These are phyloP conservation scores for Ennomos quercinarius DNA, from an alignment of 2,888 invertebrate species.

Conservation along the genomic window DNA sequence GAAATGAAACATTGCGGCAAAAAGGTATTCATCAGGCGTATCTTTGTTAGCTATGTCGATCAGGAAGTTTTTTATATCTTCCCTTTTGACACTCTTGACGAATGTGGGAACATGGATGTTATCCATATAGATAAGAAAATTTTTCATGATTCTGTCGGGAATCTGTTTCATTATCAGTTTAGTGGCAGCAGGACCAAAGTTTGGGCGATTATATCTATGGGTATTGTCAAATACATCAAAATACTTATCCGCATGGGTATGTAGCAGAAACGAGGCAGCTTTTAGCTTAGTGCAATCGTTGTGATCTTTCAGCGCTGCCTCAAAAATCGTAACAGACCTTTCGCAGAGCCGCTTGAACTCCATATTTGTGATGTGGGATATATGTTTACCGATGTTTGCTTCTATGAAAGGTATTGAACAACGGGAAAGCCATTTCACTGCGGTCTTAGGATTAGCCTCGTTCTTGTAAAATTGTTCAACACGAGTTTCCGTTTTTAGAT, in stretches of 20 bases:
- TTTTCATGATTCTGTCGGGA: constrained; percentile 54
- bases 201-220: constrained; percentile 26
- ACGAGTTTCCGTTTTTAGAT: constrained; percentile 60
- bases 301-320: constrained; percentile 35
- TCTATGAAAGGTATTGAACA: constrained; percentile 64
- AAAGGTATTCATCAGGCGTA: constrained; percentile 27
- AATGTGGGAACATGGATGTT: constrained; percentile 60
- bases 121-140: constrained; percentile 41
- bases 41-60: constrained; percentile 44
- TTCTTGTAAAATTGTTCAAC: constrained; percentile 64
- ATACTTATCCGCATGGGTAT: constrained; percentile 54
- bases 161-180: constrained; percentile 59
- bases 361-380: constrained; percentile 35
- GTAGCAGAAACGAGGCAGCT: constrained; percentile 52
- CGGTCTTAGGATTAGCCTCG: constrained; percentile 47
- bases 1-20: constrained; percentile 1
- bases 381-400: constrained; percentile 50
- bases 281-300: constrained; percentile 36
- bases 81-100: constrained; percentile 56
- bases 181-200: constrained; percentile 59
- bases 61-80: constrained; percentile 59
- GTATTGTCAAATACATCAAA: constrained; percentile 54
- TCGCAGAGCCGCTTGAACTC: constrained; percentile 61
- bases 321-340: constrained; percentile 54
- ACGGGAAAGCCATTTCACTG: constrained; percentile 66